Evolutionary conservation across 2,888 invertebrate genomes (phyloP), one percentile per base, ranked within the genome.

Genomic region (Drosophila neonasuta): DNA sequence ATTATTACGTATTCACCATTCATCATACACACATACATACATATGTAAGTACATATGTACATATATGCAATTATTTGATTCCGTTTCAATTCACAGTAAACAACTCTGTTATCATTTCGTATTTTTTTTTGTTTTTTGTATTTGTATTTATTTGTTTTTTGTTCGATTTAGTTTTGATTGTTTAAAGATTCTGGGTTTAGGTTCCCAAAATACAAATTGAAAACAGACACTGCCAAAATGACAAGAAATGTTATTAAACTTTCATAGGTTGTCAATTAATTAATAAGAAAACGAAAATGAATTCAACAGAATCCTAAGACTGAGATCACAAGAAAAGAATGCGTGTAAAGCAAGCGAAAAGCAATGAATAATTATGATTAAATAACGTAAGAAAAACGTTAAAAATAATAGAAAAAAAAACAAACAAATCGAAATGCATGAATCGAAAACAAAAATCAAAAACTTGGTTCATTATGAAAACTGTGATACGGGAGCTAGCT

Each of bases 361-460:
- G 29, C 20, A 32, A 32, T 48, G 10, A 68, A 45, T 54, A 36
- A 48, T 57, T 41, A 55, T 46, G 7, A 29, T 46, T 9, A 55
- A 52, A 59, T 46, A 62, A 61, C 39, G 32, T 1, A 15, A 49
- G 36, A 29, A 49, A 42, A 34, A 51, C 30, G 29, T 46, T 20
- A 36, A 15, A 17, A 24, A 24, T 5, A 24, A 24, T 24, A 24
- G 24, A 24, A 24, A 24, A 24, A 44, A 62, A 52, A 69, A 57
- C 54, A 68, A 65, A 64, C 71, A 72, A 74, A 74, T 67, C 67
- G 67, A 74, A 71, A 54, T 60, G 67, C 50, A 50, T 36, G 72
- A 71, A 75, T 71, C 74, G 74, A 76, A 76, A 77, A 61, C 50
- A 63, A 68, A 79, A 74, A 78, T 68, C 73, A 77, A 77, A 79